These are phyloP conservation scores for Callipepla californica DNA, from an alignment of 2,113 vertebrate genomes.

Conservation along the genomic window DNA sequence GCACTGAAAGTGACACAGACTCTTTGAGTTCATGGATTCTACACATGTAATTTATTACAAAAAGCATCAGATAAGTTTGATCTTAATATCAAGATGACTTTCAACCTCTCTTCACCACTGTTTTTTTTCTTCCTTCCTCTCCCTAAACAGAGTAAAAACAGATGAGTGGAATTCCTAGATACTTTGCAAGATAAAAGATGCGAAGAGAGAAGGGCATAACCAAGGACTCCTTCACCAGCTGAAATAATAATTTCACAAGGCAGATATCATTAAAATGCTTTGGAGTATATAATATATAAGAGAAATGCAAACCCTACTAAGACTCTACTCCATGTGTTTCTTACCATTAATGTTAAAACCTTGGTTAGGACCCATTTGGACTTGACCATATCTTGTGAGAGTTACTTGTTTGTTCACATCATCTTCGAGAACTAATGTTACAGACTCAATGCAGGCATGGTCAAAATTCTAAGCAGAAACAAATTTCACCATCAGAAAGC, in stretches of 20 bases:
- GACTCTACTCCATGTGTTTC: constrained; percentile 15
- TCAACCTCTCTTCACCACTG: background rate
- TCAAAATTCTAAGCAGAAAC: constrained; percentile 82
- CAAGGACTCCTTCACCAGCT: background rate
- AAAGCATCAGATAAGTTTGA: background rate
- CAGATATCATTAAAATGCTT: background rate
- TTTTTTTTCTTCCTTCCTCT: background rate
- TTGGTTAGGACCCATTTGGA: constrained; percentile 86
- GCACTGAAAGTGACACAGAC: background rate
- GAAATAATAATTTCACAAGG: background rate
- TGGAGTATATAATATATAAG: background rate
- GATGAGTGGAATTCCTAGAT: background rate
- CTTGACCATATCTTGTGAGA: constrained; percentile 88
- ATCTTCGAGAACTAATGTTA: constrained; percentile 93
- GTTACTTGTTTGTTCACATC: constrained; percentile 92
- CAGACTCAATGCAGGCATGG: constrained; percentile 92
- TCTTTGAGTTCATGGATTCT: background rate
- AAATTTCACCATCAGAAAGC: constrained; percentile 13
- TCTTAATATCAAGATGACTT: background rate
- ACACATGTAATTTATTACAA: background rate
- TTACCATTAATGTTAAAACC: constrained; percentile 88
- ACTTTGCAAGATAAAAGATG: background rate
- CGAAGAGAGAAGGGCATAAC: background rate
- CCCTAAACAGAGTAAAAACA: background rate
- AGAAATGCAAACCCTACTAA: background rate